Evolutionary conservation across 2,113 vertebrate genomes (phyloP).

Genomic region (Burhinus oedicnemus): DNA sequence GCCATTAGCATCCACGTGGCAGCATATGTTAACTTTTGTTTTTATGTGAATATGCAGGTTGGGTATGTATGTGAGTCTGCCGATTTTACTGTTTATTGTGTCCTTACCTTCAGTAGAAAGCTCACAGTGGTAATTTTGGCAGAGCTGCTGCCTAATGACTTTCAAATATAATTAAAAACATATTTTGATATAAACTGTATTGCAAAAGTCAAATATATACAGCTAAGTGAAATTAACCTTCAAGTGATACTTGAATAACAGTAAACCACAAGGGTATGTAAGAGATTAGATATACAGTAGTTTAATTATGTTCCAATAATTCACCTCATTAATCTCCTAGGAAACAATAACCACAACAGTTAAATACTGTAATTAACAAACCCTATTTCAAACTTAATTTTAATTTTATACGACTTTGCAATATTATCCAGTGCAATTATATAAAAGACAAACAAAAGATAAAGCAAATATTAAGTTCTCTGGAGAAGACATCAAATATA

Average conservation of each 20-base stretch:
- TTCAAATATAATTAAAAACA: conserved; percentile 76
- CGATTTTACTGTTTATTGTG: not conserved
- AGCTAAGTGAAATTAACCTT: conserved; percentile 82
- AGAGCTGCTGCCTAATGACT: conserved; percentile 64
- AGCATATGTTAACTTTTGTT: not conserved
- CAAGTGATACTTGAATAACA: conserved; percentile 73
- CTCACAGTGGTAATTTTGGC: conserved; percentile 30
- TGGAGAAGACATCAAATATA: not conserved
- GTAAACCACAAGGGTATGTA: conserved; percentile 72
- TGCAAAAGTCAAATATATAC: conserved; percentile 75
- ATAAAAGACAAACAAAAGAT: conserved; percentile 33
- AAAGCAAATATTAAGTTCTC: conserved; percentile 8
- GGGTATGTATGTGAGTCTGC: not conserved
- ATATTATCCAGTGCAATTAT: conserved; percentile 55
- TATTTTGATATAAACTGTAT: conserved; percentile 72
- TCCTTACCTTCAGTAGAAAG: conserved; percentile 10
- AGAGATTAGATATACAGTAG: conserved; percentile 77
- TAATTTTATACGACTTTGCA: conserved; percentile 74
- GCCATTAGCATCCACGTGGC: not conserved
- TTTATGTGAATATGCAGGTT: not conserved
- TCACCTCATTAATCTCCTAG: conserved; percentile 84
- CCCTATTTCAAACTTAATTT: conserved; percentile 74
- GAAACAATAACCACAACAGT: conserved; percentile 82
- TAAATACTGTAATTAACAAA: conserved; percentile 81
- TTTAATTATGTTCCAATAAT: conserved; percentile 82